These are phyloP conservation scores for Sturnira hondurensis DNA, from an alignment of 2,113 vertebrate species.

Conservation along the genomic window DNA sequence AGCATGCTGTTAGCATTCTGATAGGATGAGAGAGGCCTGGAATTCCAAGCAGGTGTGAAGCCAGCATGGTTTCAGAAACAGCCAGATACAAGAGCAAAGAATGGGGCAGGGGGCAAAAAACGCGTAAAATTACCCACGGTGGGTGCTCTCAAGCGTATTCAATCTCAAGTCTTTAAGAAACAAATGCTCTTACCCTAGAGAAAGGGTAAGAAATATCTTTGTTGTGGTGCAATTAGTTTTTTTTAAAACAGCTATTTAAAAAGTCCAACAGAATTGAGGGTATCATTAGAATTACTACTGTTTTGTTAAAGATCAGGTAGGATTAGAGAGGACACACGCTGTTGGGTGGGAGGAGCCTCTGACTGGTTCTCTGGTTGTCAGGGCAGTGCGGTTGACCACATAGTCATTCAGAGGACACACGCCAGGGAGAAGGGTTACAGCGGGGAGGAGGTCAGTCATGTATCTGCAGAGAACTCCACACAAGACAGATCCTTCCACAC, in stretches of 20 bases:
- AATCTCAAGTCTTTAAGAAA: neutral
- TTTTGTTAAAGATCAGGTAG: conserved; percentile 78
- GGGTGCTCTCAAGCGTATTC: neutral
- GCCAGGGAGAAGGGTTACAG: conserved; percentile 48
- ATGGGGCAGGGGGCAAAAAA: neutral
- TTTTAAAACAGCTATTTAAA: conserved; percentile 91
- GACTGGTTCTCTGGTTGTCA: conserved; percentile 75
- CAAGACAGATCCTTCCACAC: conserved; percentile 13
- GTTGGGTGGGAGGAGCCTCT: conserved; percentile 57
- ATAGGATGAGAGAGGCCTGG: neutral
- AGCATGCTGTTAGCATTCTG: conserved; percentile 22
- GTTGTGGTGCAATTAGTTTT: conserved; percentile 92
- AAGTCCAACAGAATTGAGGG: conserved; percentile 94
- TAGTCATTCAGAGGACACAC: conserved; percentile 73
- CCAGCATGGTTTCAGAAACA: neutral
- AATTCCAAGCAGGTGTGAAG: conserved; percentile 34
- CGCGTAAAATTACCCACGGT: neutral
- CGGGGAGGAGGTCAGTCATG: conserved; percentile 50
- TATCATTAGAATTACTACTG: conserved; percentile 84
- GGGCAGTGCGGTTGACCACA: conserved; percentile 66
- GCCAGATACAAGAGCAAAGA: neutral
- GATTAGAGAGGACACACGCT: conserved; percentile 37
- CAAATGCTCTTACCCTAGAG: neutral
- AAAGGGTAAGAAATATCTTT: neutral
- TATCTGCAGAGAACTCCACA: conserved; percentile 65